A percentile compares a stretch with the other conserved stretches of the same genome.
These are phyloP conservation scores for Linhomoeus sp. DNA, from an alignment of 2,888 invertebrate genomes.

Conservation along the genomic window DNA sequence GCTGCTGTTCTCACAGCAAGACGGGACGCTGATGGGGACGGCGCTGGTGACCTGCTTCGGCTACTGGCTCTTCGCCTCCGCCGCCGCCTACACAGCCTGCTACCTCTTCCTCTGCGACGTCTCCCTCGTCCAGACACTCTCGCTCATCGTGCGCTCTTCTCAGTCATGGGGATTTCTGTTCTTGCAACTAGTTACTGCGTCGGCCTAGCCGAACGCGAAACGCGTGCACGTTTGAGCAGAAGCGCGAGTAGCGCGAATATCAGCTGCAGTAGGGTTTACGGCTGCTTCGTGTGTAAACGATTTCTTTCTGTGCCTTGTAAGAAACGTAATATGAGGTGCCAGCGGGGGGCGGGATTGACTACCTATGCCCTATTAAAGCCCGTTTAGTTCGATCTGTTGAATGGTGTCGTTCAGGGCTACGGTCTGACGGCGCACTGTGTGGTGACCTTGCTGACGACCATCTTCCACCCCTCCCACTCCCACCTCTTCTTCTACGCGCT, in stretches of 20 bases:
- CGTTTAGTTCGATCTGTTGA: not conserved
- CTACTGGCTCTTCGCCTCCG: slow-evolving; percentile 34
- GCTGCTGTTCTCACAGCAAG: slow-evolving; percentile 25
- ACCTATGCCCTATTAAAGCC: no score
- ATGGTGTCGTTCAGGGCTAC: slow-evolving; percentile 29
- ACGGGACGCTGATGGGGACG: slow-evolving; percentile 36
- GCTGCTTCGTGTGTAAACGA: no score
- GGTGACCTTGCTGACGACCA: slow-evolving; percentile 30
- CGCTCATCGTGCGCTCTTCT: slow-evolving; percentile 28
- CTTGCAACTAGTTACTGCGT: slow-evolving; percentile 2
- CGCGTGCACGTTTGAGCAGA: no score
- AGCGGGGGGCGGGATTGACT: no score
- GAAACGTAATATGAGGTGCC: no score
- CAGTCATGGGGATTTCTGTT: slow-evolving; percentile 6
- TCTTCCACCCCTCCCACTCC: slow-evolving; percentile 32
- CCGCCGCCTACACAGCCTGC: slow-evolving; percentile 26
- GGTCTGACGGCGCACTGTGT: slow-evolving; percentile 33
- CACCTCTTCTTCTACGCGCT: slow-evolving; percentile 33
- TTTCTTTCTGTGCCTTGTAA: no score
- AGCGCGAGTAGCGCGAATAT: no score
- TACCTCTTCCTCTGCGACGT: slow-evolving; percentile 29
- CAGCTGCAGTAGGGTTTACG: no score
- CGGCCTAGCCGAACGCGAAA: no score
- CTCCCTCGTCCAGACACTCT: slow-evolving; percentile 29
- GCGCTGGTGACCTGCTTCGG: slow-evolving; percentile 35